Evolutionary conservation across 2,888 invertebrate genomes (phyloP).

Genomic region (Copidosoma aretas): DNA sequence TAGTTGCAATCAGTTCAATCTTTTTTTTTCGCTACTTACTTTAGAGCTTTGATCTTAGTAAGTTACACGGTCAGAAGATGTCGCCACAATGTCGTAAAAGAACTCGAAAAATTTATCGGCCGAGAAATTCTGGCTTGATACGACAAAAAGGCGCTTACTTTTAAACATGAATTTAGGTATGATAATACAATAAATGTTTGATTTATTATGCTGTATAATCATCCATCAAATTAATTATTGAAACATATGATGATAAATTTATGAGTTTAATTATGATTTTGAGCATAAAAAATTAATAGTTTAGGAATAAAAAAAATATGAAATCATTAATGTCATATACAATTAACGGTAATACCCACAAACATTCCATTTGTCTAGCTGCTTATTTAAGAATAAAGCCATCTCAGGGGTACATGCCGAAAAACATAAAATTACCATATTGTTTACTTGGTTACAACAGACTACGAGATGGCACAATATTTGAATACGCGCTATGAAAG

Average conservation of each 20-base stretch:
- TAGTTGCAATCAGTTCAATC: neutral
- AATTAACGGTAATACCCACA: neutral
- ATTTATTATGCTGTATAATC: neutral
- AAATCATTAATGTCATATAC: neutral
- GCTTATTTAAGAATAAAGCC: neutral
- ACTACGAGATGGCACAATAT: constrained; percentile 18
- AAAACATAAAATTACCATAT: constrained; percentile 5
- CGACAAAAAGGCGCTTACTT: neutral
- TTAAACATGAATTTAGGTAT: too few relatives aligned
- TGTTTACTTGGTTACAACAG: constrained; percentile 2
- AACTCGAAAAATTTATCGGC: constrained; percentile 8
- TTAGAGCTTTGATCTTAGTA: constrained; percentile 7
- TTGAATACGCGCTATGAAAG: constrained; percentile 35
- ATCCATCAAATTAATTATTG: neutral
- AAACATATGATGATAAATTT: neutral
- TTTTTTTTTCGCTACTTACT: neutral
- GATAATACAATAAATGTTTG: neutral
- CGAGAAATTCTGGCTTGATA: neutral
- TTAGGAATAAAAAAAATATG: neutral
- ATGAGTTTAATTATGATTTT: neutral
- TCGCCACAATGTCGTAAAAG: constrained; percentile 9
- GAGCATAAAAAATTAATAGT: neutral
- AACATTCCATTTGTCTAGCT: neutral
- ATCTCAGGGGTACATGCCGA: neutral
- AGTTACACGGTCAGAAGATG: constrained; percentile 9